Base-by-base conservation (phyloP, 2,113 vertebrate species). In the Xyrauchen texanus region DNA sequence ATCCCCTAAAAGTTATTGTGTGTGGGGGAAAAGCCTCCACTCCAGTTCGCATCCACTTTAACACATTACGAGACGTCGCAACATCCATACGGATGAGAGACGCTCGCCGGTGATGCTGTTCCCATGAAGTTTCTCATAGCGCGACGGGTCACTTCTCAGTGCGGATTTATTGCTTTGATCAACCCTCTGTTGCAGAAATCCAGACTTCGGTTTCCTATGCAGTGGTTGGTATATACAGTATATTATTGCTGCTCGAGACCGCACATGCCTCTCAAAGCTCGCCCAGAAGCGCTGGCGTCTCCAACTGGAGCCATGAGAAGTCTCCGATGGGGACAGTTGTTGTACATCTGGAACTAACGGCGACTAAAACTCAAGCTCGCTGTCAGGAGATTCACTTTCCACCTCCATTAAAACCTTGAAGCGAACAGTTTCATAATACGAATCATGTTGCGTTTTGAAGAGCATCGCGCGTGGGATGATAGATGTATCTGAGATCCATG, bases 101-200 rank as follows among this genome's bases (percentile, higher is more conserved):
- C 21, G 21, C 21, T 34, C 21, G 84, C 84, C 83, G 52, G 84
- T 81, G 79, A 67, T 57, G 60, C 68, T 85, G 84, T 87, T 85
- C 88, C 83, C 89, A 90, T 85, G 84, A 93, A 92, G 86, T 93
- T 93, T 89, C 85, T 87, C 91, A 93, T 93, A 68, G 90, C 90
- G 89, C 89, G 87, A 74, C 77, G 71, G 83, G 87, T 85, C 86
- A 76, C 87, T 91, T 88, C 79, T 80, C 68, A 52, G 74, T 68
- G 83, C 81, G 82, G 73, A 87, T 88, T 84, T 92, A 92, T 93
- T 93, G 92, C 91, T 92, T 90, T 70, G 84, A 84, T 88, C 80
- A 80, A 74, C 87, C 88, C n/a, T n/a, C n/a, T n/a, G n/a, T n/a
- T n/a, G n/a, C n/a, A n/a, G n/a, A n/a, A n/a, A 81, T 79, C 77